Base-by-base conservation (phyloP, 2,888 invertebrate species). In the Thereva nobilitata region DNA sequence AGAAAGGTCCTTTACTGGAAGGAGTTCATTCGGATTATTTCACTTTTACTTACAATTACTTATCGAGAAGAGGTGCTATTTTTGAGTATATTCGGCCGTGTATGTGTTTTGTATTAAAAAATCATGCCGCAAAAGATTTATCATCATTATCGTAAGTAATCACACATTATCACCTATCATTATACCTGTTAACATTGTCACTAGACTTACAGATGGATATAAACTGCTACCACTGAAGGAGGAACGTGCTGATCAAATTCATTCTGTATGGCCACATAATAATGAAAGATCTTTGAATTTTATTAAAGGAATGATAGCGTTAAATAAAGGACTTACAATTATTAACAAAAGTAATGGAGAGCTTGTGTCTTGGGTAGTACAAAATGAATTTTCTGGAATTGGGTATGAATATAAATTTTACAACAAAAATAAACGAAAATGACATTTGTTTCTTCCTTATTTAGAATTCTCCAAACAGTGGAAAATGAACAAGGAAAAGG, bases 1-100 rank as follows among this genome's bases (percentile, higher is more conserved):
- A 70, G 0, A 66, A 59, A 9, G 75, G 76, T 1, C 76, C 77
- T 3, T 47, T 78, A 37, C 40, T 78, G 8, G 74, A 78, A 37
- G 79, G 75, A 47, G 76, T 79, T 4, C 73, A 75, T 44, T 66
- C 70, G 3, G 61, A 44, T 0, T 70, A 67, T 57, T 71, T 72
- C 7, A 73, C 69, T 3, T 69, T 67, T 1, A 68, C 78, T 37
- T 75, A 76, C 23, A 66, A 70, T 8, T 45, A 78, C 40, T 74
- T 73, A 0, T 2, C 52, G 0, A 66, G 65, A 3, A 74, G 75
- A 4, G 75, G 73, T 1, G 40, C 54, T 2, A 64, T 64, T 4
- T 68, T 74, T 37, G 70, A 75, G 9, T 69, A 72, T 9, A 72
- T 76, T 10, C 71, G 78, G 4, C 54, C 65, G 3, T 76, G 79